These are phyloP conservation scores for Urocyon cinereoargenteus DNA, from an alignment of 2,797 vertebrate species.

Conservation along the genomic window DNA sequence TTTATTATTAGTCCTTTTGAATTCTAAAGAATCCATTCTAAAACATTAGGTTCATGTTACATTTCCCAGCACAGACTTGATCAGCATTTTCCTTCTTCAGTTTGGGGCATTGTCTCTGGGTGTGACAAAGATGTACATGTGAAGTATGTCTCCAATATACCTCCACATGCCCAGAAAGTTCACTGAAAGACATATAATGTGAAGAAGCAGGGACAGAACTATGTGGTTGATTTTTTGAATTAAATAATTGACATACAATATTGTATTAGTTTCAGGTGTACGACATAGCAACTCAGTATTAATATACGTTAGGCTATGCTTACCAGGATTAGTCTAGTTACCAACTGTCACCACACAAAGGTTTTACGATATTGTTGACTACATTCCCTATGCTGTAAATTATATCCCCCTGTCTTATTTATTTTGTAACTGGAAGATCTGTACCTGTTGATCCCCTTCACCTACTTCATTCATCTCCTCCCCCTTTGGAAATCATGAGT, in stretches of 20 bases:
- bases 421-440: background rate
- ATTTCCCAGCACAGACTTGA: slow-evolving; percentile 10
- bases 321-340: background rate
- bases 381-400: background rate
- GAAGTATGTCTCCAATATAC: background rate
- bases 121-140: background rate
- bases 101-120: background rate
- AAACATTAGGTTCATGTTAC: slow-evolving; percentile 48
- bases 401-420: background rate
- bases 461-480: background rate
- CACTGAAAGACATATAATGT: background rate
- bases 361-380: background rate
- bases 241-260: background rate
- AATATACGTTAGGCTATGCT: background rate
- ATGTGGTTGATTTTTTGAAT: background rate
- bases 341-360: background rate
- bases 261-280: background rate
- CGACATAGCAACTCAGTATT: background rate
- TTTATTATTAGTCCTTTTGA: slow-evolving; percentile 78
- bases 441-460: background rate
- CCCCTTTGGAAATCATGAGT: background rate
- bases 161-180: background rate
- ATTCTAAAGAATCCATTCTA: slow-evolving; percentile 57
- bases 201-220: background rate
- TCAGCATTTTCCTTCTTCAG: slow-evolving; percentile 5